Evolutionary conservation across 1,140 invertebrate genomes (phyloP).

Genomic region (Anastatus disparis): DNA sequence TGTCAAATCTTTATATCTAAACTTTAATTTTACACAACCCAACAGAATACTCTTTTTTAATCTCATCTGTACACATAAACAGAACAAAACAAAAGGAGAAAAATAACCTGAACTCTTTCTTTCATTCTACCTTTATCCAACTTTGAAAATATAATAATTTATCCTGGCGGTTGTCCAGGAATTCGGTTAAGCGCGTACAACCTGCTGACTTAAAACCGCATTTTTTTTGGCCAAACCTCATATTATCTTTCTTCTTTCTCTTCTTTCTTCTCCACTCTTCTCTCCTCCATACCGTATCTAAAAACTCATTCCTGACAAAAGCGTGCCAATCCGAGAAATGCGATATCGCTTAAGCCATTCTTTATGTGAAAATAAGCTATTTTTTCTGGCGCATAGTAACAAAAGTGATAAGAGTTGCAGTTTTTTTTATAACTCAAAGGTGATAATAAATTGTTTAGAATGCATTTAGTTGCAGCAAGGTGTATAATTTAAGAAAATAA

Average conservation of each 20-base stretch:
- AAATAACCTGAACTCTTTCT: too few relatives aligned
- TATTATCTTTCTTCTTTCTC: conserved; percentile 20
- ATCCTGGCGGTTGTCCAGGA: conserved; percentile 42
- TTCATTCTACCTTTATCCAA: neutral
- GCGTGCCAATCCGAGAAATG: conserved; percentile 33
- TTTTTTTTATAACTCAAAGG: neutral
- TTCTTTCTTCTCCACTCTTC: neutral
- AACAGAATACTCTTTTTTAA: too few relatives aligned
- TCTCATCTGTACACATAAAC: too few relatives aligned
- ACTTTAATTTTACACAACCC: too few relatives aligned
- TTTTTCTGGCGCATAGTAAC: neutral
- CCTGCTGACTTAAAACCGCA: conserved; percentile 29
- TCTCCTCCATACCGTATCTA: neutral
- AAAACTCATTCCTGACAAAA: neutral
- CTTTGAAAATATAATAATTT: conserved; percentile 36
- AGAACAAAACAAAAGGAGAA: too few relatives aligned
- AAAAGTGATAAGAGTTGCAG: neutral
- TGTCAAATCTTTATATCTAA: too few relatives aligned
- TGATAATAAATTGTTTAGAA: neutral
- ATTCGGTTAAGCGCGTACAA: conserved; percentile 38
- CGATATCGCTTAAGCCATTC: conserved; percentile 18
- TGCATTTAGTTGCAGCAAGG: conserved; percentile 4
- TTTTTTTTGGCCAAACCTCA: conserved; percentile 38
- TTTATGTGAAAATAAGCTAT: conserved; percentile 15
- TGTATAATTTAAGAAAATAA: too few relatives aligned